Evolutionary conservation across 2,113 vertebrate genomes (phyloP).

Genomic region (Podiceps cristatus): DNA sequence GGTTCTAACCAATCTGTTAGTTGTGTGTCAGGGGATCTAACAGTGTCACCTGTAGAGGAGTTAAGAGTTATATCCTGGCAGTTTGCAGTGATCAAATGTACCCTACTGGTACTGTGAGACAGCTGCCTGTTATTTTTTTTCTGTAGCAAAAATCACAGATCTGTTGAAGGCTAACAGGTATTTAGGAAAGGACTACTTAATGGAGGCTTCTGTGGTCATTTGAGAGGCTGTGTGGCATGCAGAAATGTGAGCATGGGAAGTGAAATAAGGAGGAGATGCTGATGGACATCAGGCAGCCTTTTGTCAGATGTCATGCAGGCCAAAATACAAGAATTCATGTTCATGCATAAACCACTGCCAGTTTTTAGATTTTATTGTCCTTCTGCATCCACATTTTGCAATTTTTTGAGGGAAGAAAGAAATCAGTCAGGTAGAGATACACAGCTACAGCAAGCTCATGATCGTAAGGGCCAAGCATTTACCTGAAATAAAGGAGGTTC

Average conservation of each 20-base stretch:
- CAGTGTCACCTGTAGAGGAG: not conserved
- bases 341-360: not conserved
- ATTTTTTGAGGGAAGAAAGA: not conserved
- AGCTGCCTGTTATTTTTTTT: not conserved
- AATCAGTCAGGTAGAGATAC: not conserved
- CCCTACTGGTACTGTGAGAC: rapidly evolving
- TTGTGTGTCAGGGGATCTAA: not conserved
- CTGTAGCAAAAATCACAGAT: not conserved
- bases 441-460: not conserved
- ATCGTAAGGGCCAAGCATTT: not conserved
- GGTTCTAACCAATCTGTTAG: not conserved
- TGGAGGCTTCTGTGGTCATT: not conserved
- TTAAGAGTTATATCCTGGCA: not conserved
- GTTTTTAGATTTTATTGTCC: not conserved
- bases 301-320: not conserved
- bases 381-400: not conserved
- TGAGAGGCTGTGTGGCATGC: not conserved
- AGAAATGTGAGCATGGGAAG: not conserved
- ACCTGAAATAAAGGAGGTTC: not conserved
- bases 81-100: not conserved
- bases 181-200: not conserved
- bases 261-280: not conserved
- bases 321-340: not conserved
- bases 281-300: not conserved
- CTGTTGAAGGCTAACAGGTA: not conserved